These are phyloP conservation scores for Smutsia gigantea DNA, from an alignment of 2,797 vertebrate species.

Conservation along the genomic window DNA sequence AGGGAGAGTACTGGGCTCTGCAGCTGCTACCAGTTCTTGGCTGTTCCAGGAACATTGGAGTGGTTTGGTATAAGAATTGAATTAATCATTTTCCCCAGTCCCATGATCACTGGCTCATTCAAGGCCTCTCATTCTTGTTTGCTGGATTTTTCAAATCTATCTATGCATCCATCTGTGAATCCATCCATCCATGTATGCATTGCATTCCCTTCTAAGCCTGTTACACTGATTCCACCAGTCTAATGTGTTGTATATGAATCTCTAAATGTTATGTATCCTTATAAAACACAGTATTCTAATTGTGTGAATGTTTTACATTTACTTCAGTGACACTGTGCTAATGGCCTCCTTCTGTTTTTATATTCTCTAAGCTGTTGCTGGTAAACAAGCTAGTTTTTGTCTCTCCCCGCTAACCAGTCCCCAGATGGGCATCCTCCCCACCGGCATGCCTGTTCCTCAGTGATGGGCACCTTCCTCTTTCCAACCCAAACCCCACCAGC, in stretches of 20 bases:
- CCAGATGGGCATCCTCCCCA: neutral
- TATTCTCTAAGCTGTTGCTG: neutral
- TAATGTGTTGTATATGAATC: neutral
- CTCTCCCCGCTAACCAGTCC: neutral
- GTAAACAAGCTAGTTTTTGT: neutral
- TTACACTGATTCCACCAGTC: neutral
- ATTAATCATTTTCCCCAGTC: neutral
- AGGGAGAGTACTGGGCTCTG: neutral
- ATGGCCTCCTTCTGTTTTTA: neutral
- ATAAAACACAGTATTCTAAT: conserved; percentile 1
- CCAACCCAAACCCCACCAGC: neutral
- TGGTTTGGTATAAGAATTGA: neutral
- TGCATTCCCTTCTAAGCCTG: neutral
- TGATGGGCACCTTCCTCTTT: neutral
- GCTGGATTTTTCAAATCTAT: neutral
- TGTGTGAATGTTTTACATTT: conserved; percentile 2
- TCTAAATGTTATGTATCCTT: neutral
- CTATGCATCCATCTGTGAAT: neutral
- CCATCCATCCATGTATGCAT: neutral
- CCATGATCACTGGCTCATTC: neutral
- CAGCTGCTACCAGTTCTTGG: neutral
- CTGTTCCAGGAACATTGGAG: neutral
- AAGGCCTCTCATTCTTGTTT: neutral
- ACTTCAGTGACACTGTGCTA: neutral
- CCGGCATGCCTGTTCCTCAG: neutral